These are phyloP conservation scores for Jaculus jaculus DNA, from an alignment of 2,113 vertebrate species.

Conservation along the genomic window DNA sequence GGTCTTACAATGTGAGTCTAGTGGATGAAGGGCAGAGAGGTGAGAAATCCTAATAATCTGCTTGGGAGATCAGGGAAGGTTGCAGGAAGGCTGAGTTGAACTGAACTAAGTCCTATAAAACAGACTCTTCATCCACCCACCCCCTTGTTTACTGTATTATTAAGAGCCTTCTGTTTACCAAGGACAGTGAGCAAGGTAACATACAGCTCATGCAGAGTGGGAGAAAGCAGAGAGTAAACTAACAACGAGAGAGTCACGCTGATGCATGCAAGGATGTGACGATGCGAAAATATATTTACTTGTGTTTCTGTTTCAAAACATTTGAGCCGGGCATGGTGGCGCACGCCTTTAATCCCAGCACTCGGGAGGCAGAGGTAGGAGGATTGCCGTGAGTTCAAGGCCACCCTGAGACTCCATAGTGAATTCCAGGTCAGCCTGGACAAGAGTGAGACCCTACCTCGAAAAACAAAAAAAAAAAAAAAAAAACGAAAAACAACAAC, in stretches of 20 bases:
- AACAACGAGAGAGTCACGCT: neutral
- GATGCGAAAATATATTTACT: neutral
- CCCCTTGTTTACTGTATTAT: neutral
- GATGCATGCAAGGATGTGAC: neutral
- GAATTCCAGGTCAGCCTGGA: no score
- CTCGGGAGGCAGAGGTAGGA: no score
- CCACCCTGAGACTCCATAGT: no score
- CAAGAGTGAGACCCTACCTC: no score
- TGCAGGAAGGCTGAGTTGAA: neutral
- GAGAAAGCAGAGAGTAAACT: neutral
- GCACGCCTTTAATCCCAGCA: no score
- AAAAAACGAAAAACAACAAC: no score
- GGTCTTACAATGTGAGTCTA: neutral
- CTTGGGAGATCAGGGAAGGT: neutral
- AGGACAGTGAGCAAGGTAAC: neutral
- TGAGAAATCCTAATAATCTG: neutral
- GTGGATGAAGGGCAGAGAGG: neutral
- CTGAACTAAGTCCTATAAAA: neutral
- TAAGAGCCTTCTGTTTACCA: neutral
- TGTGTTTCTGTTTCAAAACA: neutral
- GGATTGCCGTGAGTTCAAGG: no score
- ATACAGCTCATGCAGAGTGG: neutral
- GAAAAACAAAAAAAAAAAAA: no score
- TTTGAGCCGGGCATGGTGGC: no score
- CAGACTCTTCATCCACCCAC: neutral